Conservation (phyloP, 2,888 invertebrate species). For the Phalangium opilio region DNA sequence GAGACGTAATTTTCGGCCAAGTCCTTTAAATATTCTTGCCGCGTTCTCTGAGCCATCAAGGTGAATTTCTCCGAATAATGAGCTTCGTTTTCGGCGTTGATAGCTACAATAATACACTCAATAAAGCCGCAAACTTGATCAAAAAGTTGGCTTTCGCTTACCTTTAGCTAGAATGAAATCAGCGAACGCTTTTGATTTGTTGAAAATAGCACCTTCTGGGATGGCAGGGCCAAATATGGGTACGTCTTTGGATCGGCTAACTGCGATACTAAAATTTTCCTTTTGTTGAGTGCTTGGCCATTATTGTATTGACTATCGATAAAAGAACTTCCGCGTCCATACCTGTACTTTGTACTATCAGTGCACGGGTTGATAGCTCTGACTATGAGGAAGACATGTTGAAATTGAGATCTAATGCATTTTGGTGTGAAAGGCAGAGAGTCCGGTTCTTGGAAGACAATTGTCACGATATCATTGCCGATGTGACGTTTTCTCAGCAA, state of each 20-base stretch:
- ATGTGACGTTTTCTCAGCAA: slow-evolving; percentile 86
- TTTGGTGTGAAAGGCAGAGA: slow-evolving; percentile 83
- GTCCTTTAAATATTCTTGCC: slow-evolving; percentile 90
- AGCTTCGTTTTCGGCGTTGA: slow-evolving; percentile 92
- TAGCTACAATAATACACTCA: too few species aligned
- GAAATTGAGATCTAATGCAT: slow-evolving; percentile 89
- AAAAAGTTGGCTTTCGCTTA: slow-evolving; percentile 25
- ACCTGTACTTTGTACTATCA: slow-evolving; percentile 76
- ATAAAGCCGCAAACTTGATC: too few species aligned
- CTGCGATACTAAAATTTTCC: slow-evolving; percentile 40
- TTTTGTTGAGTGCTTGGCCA: too few species aligned
- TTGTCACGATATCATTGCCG: slow-evolving; percentile 94
- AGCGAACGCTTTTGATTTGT: slow-evolving; percentile 81
- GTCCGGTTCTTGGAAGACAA: slow-evolving; percentile 84
- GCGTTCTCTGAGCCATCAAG: slow-evolving; percentile 87
- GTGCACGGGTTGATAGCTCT: slow-evolving; percentile 76
- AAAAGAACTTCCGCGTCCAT: too few species aligned
- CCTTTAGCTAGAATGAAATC: slow-evolving; percentile 83
- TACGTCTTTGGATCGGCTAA: slow-evolving; percentile 74
- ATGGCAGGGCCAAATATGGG: slow-evolving; percentile 93
- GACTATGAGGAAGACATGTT: slow-evolving; percentile 90
- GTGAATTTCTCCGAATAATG: slow-evolving; percentile 91
- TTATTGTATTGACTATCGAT: too few species aligned
- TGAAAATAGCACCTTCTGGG: slow-evolving; percentile 67
- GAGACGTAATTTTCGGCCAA: slow-evolving; percentile 69